Conservation (phyloP, 1,140 invertebrate species). For the Leucophenga varia region DNA sequence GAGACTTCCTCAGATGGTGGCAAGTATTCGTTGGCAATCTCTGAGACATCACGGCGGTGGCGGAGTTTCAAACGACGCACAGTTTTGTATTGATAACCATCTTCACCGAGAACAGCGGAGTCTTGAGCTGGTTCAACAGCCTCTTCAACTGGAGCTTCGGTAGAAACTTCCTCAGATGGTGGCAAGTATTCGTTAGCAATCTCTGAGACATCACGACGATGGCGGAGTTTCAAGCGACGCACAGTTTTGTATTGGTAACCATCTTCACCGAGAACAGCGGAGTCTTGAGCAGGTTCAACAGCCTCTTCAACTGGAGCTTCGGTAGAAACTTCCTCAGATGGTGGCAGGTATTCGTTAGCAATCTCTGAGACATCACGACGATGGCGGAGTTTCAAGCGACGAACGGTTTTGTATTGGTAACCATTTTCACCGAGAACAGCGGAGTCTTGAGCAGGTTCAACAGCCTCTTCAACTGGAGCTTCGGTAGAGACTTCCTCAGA, state of each 20-base stretch:
- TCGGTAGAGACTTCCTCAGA: conserved; percentile 22
- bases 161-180: conserved; percentile 8
- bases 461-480: conserved; percentile 5
- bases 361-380: conserved; percentile 38
- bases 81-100: conserved; percentile 30
- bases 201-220: conserved; percentile 31
- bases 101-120: conserved; percentile 17
- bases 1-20: conserved; percentile 18
- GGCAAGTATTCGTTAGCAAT: conserved; percentile 24
- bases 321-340: conserved; percentile 19
- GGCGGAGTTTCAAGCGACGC: conserved; percentile 29
- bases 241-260: conserved; percentile 38
- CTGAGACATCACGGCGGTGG: conserved; percentile 28
- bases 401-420: conserved; percentile 36
- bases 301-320: conserved; percentile 9
- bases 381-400: conserved; percentile 25
- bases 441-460: conserved; percentile 3
- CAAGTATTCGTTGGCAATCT: conserved; percentile 25
- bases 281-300: conserved; percentile 12
- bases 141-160: conserved; percentile 17
- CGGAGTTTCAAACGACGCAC: conserved; percentile 29
- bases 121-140: conserved; percentile 12
- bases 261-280: conserved; percentile 23
- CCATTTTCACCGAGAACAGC: conserved; percentile 25
- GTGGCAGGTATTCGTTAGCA: conserved; percentile 35